Base-by-base conservation (phyloP, 1,140 invertebrate genomes). In the Drosophila azteca region DNA sequence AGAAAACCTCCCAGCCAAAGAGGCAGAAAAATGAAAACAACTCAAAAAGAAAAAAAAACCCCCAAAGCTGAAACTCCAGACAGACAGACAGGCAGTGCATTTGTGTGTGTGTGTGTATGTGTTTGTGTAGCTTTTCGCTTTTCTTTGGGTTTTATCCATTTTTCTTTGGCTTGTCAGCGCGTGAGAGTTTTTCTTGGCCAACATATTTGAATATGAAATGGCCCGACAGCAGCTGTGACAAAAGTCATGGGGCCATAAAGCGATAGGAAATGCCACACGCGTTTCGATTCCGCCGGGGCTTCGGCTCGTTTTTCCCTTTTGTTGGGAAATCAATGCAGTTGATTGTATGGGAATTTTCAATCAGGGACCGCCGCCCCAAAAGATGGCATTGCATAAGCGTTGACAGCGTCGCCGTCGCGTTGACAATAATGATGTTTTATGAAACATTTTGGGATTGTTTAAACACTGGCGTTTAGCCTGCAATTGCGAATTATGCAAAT, bases 401-500 rank as follows among this genome's bases (percentile, higher is more conserved):
- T 64, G 59, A 79, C 63, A 83, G 69, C 35, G 35, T 58, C n/a
- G n/a, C n/a, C 77, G 61, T 55, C n/a, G 41, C 35, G 9, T 52
- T 57, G 55, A 59, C 52, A 26, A 65, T 59, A 65, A 57, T 70
- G 45, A 71, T 72, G 80, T 60, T 81, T 80, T 83, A 71, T 72
- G 48, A 67, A 64, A 76, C 64, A 79, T 67, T 75, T 39, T 13
- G 64, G 76, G 71, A 54, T 53, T 43, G 67, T 51, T 73, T 68
- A 50, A 63, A 68, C 53, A 53, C 49, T 64, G 24, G 39, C 45
- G 39, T 54, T 82, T 68, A 68, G 66, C 54, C 62, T 57, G 60
- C 67, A 85, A 85, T 84, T 77, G 77, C 63, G 76, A 77, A 85
- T 85, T 84, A 85, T 73, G 81, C 68, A 84, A 80, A 85, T 85